Percentiles rank a stretch among this genome's conserved stretches.
Conservation (phyloP, 2,113 vertebrate species). For the Phocoena phocoena region DNA sequence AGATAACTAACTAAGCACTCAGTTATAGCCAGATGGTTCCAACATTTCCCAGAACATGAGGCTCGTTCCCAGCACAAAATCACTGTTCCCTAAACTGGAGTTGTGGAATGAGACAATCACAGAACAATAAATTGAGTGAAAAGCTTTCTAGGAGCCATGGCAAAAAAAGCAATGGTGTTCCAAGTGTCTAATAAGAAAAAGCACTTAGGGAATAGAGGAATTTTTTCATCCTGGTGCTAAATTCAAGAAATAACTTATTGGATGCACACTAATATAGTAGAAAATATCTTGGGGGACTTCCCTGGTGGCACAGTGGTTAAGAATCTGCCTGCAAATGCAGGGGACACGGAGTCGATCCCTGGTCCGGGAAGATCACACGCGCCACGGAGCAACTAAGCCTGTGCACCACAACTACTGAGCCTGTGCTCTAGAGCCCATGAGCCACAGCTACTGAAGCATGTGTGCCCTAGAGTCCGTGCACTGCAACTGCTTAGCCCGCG, state of each 20-base stretch:
- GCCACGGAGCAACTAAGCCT: too few species aligned
- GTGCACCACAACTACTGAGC: too few species aligned
- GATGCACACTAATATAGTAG: neutral
- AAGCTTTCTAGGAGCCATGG: neutral
- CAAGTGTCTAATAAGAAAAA: neutral
- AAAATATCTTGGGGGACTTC: neutral
- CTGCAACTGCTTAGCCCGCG: too few species aligned
- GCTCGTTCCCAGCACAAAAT: neutral
- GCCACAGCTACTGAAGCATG: too few species aligned
- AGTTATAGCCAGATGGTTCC: neutral
- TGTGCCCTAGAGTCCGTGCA: too few species aligned
- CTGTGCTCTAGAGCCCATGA: too few species aligned
- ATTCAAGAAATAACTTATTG: neutral
- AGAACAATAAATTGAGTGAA: neutral
- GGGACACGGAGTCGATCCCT: too few species aligned
- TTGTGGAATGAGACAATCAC: neutral
- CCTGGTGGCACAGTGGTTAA: too few species aligned
- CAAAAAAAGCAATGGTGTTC: neutral
- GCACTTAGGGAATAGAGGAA: neutral
- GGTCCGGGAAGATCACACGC: too few species aligned
- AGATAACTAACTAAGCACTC: neutral
- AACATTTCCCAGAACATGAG: neutral
- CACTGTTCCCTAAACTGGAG: neutral
- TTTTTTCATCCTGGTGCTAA: neutral
- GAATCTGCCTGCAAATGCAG: too few species aligned